These are phyloP conservation scores for Drosophila mayaguana DNA, from an alignment of 2,888 invertebrate species.

Conservation along the genomic window DNA sequence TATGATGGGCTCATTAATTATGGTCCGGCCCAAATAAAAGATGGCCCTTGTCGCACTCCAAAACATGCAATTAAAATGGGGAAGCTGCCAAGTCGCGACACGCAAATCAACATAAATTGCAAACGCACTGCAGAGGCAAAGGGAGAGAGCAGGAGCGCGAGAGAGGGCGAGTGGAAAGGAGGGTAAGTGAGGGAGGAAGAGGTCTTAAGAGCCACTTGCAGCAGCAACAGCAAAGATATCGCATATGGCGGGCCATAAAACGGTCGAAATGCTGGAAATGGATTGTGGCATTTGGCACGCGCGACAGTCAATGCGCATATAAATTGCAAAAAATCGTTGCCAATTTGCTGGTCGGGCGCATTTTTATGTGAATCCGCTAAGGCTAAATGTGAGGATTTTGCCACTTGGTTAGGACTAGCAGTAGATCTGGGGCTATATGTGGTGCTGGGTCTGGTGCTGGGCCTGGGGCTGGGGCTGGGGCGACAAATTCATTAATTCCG, in stretches of 20 bases:
- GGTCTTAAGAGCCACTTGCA: conserved; percentile 23
- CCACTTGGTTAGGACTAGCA: not conserved
- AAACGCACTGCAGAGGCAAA: conserved; percentile 3
- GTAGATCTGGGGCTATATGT: not conserved
- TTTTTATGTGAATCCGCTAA: conserved; percentile 52
- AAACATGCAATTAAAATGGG: conserved; percentile 71
- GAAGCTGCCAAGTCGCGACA: conserved; percentile 58
- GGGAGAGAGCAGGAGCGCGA: not conserved
- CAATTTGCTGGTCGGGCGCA: conserved; percentile 65
- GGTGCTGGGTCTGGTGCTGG: not conserved
- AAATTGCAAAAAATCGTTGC: conserved; percentile 47
- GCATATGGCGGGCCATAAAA: conserved; percentile 46
- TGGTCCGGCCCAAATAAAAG: conserved; percentile 60
- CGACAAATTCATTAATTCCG: conserved; percentile 76
- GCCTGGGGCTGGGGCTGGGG: not conserved
- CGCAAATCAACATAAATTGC: conserved; percentile 78
- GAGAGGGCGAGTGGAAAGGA: not conserved
- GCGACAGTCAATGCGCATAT: conserved; percentile 56
- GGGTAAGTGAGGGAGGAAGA: not conserved
- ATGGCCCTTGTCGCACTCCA: conserved; percentile 66
- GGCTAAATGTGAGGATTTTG: conserved; percentile 1
- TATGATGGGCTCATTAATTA: conserved; percentile 78
- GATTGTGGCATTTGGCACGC: conserved; percentile 72
- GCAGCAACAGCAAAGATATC: conserved; percentile 18
- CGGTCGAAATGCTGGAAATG: conserved; percentile 34